These are phyloP conservation scores for Caenorhabditis inopinata DNA, from an alignment of 1,140 invertebrate species.

Conservation along the genomic window DNA sequence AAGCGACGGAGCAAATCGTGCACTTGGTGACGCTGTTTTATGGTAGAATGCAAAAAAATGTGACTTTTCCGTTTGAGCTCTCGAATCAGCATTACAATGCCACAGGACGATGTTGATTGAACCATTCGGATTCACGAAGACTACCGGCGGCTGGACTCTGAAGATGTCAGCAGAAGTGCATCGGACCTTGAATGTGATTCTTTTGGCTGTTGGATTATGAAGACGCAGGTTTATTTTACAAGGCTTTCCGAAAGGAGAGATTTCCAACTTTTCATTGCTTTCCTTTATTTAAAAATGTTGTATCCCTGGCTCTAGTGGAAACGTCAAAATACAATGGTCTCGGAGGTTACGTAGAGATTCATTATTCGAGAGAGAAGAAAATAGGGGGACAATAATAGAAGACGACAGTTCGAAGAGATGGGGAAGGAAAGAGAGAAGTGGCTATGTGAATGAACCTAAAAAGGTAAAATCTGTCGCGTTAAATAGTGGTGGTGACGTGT, in stretches of 20 bases:
- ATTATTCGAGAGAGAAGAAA: neutral
- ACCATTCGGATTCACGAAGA: constrained; percentile 20
- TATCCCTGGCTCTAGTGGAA: too few species aligned
- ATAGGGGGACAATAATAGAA: too few species aligned
- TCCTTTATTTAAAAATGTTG: neutral
- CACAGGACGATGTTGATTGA: constrained; percentile 5
- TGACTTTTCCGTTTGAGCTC: neutral
- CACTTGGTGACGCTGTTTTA: too few species aligned
- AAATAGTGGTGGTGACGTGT: too few species aligned
- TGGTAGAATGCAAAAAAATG: constrained; percentile 44
- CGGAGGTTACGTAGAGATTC: too few species aligned
- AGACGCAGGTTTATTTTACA: neutral
- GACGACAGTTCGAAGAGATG: too few species aligned
- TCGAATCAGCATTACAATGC: constrained; percentile 16
- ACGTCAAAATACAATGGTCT: too few species aligned
- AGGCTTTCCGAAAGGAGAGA: neutral
- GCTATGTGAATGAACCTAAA: too few species aligned
- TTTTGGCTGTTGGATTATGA: neutral
- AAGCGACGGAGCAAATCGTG: too few species aligned
- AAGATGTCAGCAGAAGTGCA: constrained; percentile 41
- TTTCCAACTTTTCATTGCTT: neutral
- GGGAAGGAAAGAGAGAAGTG: too few species aligned
- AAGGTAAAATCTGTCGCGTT: too few species aligned
- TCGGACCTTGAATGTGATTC: constrained; percentile 11
- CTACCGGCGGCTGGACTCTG: constrained; percentile 38